Conservation (phyloP, 2,113 vertebrate genomes). For the Turnix velox region DNA sequence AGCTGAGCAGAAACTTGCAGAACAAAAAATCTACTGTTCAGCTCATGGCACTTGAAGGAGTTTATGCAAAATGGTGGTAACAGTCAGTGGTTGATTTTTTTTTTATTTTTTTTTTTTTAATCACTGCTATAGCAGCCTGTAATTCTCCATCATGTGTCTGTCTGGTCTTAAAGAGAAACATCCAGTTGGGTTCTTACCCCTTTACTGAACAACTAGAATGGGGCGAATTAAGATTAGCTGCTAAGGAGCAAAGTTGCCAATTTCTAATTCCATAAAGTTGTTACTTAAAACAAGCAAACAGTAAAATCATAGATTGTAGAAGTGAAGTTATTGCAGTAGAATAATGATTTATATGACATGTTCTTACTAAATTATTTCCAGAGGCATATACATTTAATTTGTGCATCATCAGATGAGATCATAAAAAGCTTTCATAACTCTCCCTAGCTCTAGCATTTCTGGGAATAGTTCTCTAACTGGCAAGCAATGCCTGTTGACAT, state of each 20-base stretch:
- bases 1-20: neutral
- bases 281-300: neutral
- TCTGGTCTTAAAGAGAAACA: neutral
- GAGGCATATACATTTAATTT: neutral
- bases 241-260: neutral
- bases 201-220: neutral
- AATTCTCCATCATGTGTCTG: rapidly evolving
- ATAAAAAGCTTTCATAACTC: neutral
- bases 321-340: neutral
- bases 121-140: neutral
- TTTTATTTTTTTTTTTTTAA: neutral
- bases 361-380: neutral
- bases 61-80: neutral
- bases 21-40: neutral
- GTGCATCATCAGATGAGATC: neutral
- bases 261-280: neutral
- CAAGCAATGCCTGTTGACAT: neutral
- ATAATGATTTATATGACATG: neutral
- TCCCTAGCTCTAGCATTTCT: neutral
- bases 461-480: neutral
- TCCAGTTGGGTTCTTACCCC: neutral
- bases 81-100: neutral
- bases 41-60: neutral
- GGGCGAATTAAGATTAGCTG: neutral
- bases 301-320: neutral